Conservation (phyloP, 1,140 invertebrate genomes). For the Philopotamus ludificatus region DNA sequence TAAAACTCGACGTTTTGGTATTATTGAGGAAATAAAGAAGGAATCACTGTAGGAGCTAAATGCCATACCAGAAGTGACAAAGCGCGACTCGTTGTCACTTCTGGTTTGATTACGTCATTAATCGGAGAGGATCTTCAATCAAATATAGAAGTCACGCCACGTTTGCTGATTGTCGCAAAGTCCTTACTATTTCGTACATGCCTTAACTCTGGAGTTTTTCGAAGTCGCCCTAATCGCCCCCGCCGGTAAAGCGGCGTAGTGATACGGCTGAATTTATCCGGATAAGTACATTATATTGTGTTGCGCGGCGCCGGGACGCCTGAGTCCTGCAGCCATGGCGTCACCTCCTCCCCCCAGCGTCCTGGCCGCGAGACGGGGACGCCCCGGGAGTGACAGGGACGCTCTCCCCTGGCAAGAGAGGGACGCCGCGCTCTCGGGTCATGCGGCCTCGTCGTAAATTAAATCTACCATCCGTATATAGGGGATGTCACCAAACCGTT, state of each 20-base stretch:
- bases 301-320: conserved; percentile 3
- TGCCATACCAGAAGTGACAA: too few species aligned
- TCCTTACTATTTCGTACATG: too few species aligned
- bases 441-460: conserved; percentile 36
- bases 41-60: too few species aligned
- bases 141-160: too few species aligned
- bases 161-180: too few species aligned
- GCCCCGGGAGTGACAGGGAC: not conserved
- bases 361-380: not conserved
- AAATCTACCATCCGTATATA: conserved; percentile 29
- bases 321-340: conserved; percentile 8
- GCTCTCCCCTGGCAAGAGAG: not conserved
- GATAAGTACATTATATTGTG: conserved; percentile 19
- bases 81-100: too few species aligned
- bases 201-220: too few species aligned
- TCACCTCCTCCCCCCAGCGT: conserved; percentile 1
- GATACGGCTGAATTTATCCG: not conserved
- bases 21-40: too few species aligned
- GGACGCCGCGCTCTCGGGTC: conserved; percentile 10
- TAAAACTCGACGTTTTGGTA: too few species aligned
- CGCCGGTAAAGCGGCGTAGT: conserved; percentile 8
- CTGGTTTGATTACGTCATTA: too few species aligned
- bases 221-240: too few species aligned
- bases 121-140: too few species aligned
- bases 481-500: conserved; percentile 9